These are phyloP conservation scores for Xestia ashworthii DNA, from an alignment of 2,888 invertebrate species.

Conservation along the genomic window DNA sequence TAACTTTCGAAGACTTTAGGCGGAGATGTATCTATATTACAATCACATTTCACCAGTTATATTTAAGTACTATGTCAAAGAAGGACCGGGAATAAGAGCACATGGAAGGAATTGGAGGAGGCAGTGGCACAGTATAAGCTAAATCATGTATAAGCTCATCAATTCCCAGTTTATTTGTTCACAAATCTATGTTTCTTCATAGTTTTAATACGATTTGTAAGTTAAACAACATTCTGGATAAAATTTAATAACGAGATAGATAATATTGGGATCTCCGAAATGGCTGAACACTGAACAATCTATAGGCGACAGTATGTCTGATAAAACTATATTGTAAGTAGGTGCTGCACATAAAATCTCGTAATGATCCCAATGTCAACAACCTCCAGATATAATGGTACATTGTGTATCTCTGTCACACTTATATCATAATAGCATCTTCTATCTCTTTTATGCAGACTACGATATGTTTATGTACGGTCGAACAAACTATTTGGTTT, in stretches of 20 bases:
- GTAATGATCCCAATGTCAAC: slow-evolving; percentile 20
- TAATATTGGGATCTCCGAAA: background rate
- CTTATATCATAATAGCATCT: background rate
- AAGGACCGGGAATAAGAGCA: too few species aligned
- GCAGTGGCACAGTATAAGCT: too few species aligned
- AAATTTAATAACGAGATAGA: background rate
- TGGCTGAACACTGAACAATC: background rate
- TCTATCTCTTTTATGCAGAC: background rate
- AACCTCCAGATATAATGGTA: slow-evolving; percentile 20
- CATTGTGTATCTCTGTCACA: slow-evolving; percentile 8
- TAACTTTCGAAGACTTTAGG: background rate
- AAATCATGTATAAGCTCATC: background rate
- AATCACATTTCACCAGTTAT: background rate
- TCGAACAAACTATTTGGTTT: too few species aligned
- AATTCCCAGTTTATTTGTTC: background rate
- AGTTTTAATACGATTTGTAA: background rate
- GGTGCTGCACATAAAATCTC: slow-evolving; percentile 21
- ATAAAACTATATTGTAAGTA: slow-evolving; percentile 1
- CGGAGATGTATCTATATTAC: background rate
- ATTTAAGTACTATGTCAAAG: background rate
- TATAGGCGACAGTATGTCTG: slow-evolving; percentile 38
- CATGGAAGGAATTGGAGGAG: too few species aligned
- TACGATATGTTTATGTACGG: slow-evolving; percentile 17
- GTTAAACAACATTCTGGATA: background rate
- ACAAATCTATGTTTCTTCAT: background rate